Evolutionary conservation across 2,113 vertebrate species (phyloP).

Genomic region (Dipodomys merriami): DNA sequence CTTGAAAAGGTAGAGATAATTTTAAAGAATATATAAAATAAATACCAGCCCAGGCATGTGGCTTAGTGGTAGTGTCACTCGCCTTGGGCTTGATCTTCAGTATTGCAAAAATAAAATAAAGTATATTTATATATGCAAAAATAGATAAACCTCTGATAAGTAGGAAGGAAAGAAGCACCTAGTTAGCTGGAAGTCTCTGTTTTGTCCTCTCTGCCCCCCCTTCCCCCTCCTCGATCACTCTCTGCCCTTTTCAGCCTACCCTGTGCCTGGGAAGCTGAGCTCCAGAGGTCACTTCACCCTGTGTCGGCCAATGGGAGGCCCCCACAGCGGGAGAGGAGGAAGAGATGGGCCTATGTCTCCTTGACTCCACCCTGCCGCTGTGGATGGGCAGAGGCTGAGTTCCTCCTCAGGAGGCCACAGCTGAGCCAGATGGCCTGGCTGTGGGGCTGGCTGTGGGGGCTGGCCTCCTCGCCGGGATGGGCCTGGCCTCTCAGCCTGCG

Average conservation of each 20-base stretch:
- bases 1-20: background rate
- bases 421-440: background rate
- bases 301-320: background rate
- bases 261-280: background rate
- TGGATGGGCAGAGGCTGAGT: background rate
- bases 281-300: background rate
- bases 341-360: rapidly evolving
- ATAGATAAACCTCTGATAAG: background rate
- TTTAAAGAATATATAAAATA: background rate
- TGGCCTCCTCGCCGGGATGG: background rate
- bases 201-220: too few species aligned
- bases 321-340: rapidly evolving
- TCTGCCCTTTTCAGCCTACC: background rate
- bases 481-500: background rate
- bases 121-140: background rate
- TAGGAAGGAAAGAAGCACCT: background rate
- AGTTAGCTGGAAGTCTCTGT: background rate
- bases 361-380: background rate
- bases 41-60: background rate
- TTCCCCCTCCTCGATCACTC: too few species aligned
- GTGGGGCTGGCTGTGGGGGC: background rate
- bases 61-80: background rate
- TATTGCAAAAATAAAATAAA: too few species aligned
- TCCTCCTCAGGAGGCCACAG: background rate
- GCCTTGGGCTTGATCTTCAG: too few species aligned